Evolutionary conservation across 1,140 invertebrate genomes (phyloP), one percentile per base, ranked within the genome.

Genomic region (Apis dorsata): DNA sequence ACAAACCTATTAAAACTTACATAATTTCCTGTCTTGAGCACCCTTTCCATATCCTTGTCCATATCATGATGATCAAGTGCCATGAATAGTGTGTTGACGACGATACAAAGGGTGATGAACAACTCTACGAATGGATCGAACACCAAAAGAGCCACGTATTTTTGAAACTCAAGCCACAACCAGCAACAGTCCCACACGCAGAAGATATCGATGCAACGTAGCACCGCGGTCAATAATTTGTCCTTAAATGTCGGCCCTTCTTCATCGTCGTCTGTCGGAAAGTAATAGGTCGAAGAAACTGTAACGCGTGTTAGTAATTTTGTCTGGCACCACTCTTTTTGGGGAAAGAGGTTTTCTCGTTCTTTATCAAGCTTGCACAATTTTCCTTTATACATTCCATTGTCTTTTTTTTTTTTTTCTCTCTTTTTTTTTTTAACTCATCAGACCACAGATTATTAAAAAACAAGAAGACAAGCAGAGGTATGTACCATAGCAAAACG

Each of bases 11-110:
- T 91, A 44, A 44, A 44, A 96, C 98, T 97, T 95, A 99, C 98
- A 94, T 98, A 98, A 93, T 99, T 99, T 90, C 98, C 98, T 90
- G 96, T 97, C 93, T 98, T 97, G 66, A 99, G 95, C n/a, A 97
- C 95, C 78, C 94, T 95, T 73, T 97, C 97, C 95, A 98, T 96
- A 91, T 97, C 96, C 91, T 95, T 96, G 92, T 98, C 96, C 98
- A 99, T 99, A 83, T 98, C 97, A 93, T 99, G 97, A 92, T 99
- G 98, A 94, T 99, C 99, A 92, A 99, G 95, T 17, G 98, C 98
- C 99, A 99, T 99, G 94, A 99, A 99, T 79, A 99, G 95, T 1
- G 99, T 99, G 92, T 99, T 99, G 85, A 99, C 97, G 74, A 99
- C 97, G 94, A 99, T 99, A 94, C 98, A 99, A 63, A 99, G 95